A percentile compares a stretch with the other conserved stretches of the same genome.
These are phyloP conservation scores for Synergus japonicus DNA, from an alignment of 2,888 invertebrate species.

Conservation along the genomic window DNA sequence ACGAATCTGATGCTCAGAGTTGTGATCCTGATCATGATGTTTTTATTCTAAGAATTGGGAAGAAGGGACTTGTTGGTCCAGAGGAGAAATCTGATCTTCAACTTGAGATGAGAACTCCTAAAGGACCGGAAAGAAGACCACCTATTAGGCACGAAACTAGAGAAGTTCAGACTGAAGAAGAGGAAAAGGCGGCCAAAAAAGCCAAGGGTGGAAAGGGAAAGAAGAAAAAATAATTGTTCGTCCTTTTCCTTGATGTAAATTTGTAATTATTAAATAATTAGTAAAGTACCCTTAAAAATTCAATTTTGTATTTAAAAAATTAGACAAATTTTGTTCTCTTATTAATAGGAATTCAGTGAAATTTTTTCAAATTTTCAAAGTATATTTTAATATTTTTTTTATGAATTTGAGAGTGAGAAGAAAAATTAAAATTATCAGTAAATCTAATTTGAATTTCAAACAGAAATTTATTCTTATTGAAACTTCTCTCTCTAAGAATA, in stretches of 20 bases:
- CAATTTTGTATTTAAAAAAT: no score
- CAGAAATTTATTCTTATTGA: not conserved
- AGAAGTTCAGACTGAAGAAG: conserved; percentile 82
- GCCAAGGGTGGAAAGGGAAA: conserved; percentile 38
- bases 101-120: conserved; percentile 86
- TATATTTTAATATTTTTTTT: no score
- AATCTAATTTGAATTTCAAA: no score
- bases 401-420: no score
- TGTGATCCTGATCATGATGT: conserved; percentile 84
- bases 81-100: conserved; percentile 85
- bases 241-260: not conserved
- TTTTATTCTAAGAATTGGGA: conserved; percentile 86
- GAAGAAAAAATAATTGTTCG: conserved; percentile 41
- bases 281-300: no score
- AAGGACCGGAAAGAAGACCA: conserved; percentile 81
- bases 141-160: conserved; percentile 82
- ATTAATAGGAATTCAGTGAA: no score
- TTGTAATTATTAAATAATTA: not conserved
- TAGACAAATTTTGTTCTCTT: no score
- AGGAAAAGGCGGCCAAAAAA: conserved; percentile 37
- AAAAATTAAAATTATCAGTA: no score
- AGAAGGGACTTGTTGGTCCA: conserved; percentile 83
- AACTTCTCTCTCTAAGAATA: not conserved
- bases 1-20: conserved; percentile 56
- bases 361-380: no score